Percentiles rank a stretch among this genome's conserved stretches.
Conservation (phyloP, 2,797 vertebrate genomes). For the Phyllotis vaccarum region DNA sequence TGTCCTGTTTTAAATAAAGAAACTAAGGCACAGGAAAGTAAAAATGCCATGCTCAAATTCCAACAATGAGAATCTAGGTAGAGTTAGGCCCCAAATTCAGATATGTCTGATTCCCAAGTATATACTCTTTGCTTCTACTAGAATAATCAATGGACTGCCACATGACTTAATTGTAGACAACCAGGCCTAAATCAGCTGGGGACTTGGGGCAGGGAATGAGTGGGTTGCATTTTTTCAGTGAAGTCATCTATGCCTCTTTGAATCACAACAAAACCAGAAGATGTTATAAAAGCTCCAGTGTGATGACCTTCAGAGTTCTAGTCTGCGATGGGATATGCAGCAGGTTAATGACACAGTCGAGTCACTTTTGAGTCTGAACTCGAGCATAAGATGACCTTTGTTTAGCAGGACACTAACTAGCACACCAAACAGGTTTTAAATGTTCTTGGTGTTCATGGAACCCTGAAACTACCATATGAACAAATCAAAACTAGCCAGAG, state of each 20-base stretch:
- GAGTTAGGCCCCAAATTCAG: neutral
- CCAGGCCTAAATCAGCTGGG: neutral
- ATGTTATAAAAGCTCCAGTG: neutral
- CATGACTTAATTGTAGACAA: neutral
- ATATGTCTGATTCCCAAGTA: neutral
- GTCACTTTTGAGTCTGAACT: neutral
- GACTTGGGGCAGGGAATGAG: neutral
- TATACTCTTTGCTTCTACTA: neutral
- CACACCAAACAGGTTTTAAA: neutral
- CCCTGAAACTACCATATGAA: neutral
- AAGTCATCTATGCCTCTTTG: neutral
- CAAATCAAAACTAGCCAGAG: neutral
- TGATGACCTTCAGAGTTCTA: neutral
- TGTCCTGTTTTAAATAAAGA: neutral
- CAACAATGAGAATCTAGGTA: neutral
- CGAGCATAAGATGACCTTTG: neutral
- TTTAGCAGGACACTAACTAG: neutral
- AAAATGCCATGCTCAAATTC: neutral
- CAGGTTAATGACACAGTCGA: neutral
- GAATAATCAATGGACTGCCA: neutral
- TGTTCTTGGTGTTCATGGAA: neutral
- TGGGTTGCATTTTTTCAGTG: neutral
- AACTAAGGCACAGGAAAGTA: conserved; percentile 1
- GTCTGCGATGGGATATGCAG: neutral
- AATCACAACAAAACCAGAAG: neutral